Evolutionary conservation across 2,888 invertebrate genomes (phyloP).

Genomic region (Tanytarsus gracilentus): DNA sequence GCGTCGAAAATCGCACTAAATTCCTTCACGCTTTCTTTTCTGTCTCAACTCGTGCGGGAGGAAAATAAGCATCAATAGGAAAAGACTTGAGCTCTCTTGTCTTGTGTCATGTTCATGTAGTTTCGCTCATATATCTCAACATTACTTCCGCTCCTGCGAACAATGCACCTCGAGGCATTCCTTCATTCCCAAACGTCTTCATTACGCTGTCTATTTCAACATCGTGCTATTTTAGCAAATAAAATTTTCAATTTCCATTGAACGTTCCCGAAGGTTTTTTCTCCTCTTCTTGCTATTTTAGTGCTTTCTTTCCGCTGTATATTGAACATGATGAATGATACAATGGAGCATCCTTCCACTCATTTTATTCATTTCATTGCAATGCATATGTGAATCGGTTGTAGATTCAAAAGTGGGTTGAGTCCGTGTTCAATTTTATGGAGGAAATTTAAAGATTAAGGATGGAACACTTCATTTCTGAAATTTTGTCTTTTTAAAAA

Average conservation of each 20-base stretch:
- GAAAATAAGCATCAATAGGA: background rate
- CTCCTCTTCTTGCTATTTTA: background rate
- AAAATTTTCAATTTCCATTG: slow-evolving; percentile 14
- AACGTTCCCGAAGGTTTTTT: slow-evolving; percentile 9
- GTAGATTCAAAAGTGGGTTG: too few species aligned
- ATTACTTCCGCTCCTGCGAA: slow-evolving; percentile 9
- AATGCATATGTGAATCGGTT: too few species aligned
- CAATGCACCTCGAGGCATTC: slow-evolving; percentile 11
- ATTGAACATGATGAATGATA: slow-evolving; percentile 11
- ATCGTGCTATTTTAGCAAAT: slow-evolving; percentile 15
- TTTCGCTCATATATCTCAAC: background rate
- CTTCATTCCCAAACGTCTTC: slow-evolving; percentile 15
- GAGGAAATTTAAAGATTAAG: too few species aligned
- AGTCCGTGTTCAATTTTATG: too few species aligned
- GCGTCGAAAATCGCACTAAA: background rate
- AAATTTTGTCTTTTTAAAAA: too few species aligned
- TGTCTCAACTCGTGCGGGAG: too few species aligned
- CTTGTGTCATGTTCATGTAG: slow-evolving; percentile 5
- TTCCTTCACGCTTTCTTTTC: background rate
- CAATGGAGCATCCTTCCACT: slow-evolving; percentile 11
- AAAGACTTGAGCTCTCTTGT: slow-evolving; percentile 3
- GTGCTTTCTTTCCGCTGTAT: background rate
- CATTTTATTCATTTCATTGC: too few species aligned
- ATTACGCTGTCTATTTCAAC: slow-evolving; percentile 9
- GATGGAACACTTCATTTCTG: too few species aligned